Base-by-base conservation (phyloP, 2,113 vertebrate species). In the Mustela lutreola region DNA sequence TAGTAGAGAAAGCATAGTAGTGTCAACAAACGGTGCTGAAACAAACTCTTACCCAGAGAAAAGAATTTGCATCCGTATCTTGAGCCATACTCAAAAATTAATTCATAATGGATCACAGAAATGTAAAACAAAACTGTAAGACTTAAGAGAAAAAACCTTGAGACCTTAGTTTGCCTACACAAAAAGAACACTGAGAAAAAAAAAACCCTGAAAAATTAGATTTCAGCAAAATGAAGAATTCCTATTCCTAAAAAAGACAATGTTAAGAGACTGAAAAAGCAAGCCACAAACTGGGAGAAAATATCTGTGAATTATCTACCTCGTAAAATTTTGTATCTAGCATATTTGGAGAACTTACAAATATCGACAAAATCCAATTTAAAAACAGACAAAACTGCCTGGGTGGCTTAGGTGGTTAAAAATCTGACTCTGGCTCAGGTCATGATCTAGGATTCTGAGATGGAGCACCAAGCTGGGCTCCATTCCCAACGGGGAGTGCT, bases 331-430 rank as follows among this genome's bases (percentile, higher is more conserved):
- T 67, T 91, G n/a, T 80, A 91, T 67, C 33, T 50, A 91, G 45
- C 33, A 45, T n/a, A 92, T 15, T 73, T 53, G 31, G 88, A 82
- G 28, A 81, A 92, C 21, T 75, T 76, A 63, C 56, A 95, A 95
- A 92, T 31, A n/a, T 33, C 3, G 42, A n/a, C 48, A 78, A 65
- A 95, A 95, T 19, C 62, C 50, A 92, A 50, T 39, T 79, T 67
- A 39, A 73, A 63, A 80, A 80, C 12, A 65, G 63, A 65, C 28
- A 65, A 33, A 33, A 33, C 12, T 58, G 67, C 67, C 4, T 71
- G 67, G 18, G n/a, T 36, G n/a, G 16, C 22, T 7, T 36, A n/a
- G 18, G 15, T 2, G 33, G 18, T 21, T 71, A 36, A 36, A 16
- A 6, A 2, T n/a, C 31, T 10, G 67, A 71, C 67, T 36, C 33